Conservation (phyloP, 2,113 vertebrate genomes). For the Colistium nudipinnis region DNA sequence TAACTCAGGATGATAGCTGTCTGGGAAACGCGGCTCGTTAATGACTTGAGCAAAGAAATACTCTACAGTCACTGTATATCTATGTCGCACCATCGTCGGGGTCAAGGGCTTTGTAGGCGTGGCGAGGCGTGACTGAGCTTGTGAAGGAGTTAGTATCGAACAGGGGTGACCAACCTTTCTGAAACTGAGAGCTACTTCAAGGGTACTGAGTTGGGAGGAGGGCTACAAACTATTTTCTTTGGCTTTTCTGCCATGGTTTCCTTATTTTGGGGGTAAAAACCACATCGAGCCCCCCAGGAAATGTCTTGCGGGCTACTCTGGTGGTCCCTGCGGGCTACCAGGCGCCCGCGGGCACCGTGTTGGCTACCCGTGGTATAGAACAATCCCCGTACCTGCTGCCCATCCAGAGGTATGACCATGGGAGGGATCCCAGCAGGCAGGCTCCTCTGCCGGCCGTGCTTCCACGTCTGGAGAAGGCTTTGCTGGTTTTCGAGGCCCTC, state of each 20-base stretch:
- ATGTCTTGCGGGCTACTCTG: no score
- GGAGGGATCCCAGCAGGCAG: slow-evolving; percentile 70
- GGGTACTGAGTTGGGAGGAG: no score
- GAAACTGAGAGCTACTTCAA: no score
- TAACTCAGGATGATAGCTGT: slow-evolving; percentile 41
- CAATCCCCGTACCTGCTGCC: slow-evolving; percentile 64
- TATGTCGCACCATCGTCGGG: not conserved
- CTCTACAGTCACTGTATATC: slow-evolving; percentile 35
- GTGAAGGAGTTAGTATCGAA: not conserved
- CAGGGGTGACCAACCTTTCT: no score
- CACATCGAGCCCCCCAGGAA: no score
- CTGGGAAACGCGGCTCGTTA: slow-evolving; percentile 45
- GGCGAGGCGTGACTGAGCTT: not conserved
- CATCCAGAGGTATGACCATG: slow-evolving; percentile 78
- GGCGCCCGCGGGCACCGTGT: no score
- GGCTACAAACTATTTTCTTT: no score
- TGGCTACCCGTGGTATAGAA: no score
- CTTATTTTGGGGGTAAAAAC: no score
- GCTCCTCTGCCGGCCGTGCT: slow-evolving; percentile 80
- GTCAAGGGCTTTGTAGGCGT: slow-evolving; percentile 14
- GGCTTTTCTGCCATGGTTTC: no score
- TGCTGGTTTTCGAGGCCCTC: slow-evolving; percentile 85
- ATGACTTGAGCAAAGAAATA: slow-evolving; percentile 34
- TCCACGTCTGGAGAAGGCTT: slow-evolving; percentile 82
- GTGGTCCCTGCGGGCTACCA: no score